These are phyloP conservation scores for Spodoptera picta DNA, from an alignment of 2,888 invertebrate genomes.

Conservation along the genomic window DNA sequence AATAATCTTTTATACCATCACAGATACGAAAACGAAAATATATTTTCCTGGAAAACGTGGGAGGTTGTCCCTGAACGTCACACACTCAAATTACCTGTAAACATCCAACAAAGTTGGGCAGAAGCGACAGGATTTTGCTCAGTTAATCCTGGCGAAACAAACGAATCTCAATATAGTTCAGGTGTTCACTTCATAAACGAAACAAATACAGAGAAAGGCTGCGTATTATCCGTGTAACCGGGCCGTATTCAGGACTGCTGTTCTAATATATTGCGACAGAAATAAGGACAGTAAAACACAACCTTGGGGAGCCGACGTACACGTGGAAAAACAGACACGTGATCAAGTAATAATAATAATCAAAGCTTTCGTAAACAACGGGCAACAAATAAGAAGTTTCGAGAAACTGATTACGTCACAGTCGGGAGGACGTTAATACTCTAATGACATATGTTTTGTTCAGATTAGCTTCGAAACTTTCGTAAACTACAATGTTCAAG, in stretches of 20 bases:
- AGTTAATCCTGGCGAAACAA: background rate
- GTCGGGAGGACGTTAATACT: conserved; percentile 26
- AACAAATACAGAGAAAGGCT: conserved; percentile 7
- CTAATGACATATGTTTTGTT: conserved; percentile 53
- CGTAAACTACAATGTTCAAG: conserved; percentile 28
- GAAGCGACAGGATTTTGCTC: conserved; percentile 1
- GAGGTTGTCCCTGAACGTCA: background rate
- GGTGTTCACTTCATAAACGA: conserved; percentile 20
- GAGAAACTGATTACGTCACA: conserved; percentile 47
- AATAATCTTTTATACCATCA: conserved; percentile 5
- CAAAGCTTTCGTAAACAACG: conserved; percentile 40
- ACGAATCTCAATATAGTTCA: conserved; percentile 24
- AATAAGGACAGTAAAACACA: conserved; percentile 2
- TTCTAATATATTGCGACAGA: conserved; percentile 9
- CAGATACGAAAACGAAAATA: conserved; percentile 13
- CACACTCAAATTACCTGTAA: conserved; percentile 4
- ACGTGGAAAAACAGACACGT: conserved; percentile 24
- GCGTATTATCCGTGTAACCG: conserved; percentile 6
- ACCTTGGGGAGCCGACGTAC: conserved; percentile 8
- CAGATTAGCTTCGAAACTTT: conserved; percentile 50
- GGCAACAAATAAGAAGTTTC: conserved; percentile 36
- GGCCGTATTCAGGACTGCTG: conserved; percentile 1
- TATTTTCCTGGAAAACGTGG: conserved; percentile 5
- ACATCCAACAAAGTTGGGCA: background rate
- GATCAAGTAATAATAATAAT: conserved; percentile 33